These are phyloP conservation scores for Rhabditophanes sp. DNA, from an alignment of 2,888 invertebrate species.

Conservation along the genomic window DNA sequence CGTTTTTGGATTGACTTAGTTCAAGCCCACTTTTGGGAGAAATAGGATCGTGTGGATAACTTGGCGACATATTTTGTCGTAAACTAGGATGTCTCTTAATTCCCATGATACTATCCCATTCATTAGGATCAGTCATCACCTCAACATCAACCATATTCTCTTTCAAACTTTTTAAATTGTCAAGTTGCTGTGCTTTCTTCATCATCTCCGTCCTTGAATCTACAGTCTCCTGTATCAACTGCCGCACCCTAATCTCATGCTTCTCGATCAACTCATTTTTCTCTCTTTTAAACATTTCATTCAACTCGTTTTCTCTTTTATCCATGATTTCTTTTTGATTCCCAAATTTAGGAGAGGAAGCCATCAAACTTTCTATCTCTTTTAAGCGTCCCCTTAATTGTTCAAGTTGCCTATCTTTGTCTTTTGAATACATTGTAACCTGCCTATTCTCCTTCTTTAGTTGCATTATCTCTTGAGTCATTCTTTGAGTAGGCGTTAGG, in stretches of 20 bases:
- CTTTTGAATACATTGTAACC: conserved; percentile 9
- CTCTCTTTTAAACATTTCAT: conserved; percentile 15
- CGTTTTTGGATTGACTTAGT: no score
- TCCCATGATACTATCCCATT: no score
- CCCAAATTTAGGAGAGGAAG: conserved; percentile 9
- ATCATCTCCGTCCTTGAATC: conserved; percentile 18
- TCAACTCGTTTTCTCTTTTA: conserved; percentile 12
- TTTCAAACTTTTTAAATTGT: conserved; percentile 7
- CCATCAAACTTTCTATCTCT: conserved; percentile 24
- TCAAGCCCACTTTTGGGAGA: no score
- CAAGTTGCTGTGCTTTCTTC: conserved; percentile 14
- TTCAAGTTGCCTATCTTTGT: conserved; percentile 34
- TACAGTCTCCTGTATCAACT: conserved; percentile 35
- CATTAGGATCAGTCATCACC: conserved; percentile 7
- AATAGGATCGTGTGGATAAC: no score
- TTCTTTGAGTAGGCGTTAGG: conserved; percentile 40
- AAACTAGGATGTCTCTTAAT: no score
- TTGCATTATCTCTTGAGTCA: conserved; percentile 17
- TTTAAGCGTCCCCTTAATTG: conserved; percentile 36
- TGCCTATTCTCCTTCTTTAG: conserved; percentile 22
- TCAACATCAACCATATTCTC: conserved; percentile 8
- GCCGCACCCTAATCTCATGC: conserved; percentile 34
- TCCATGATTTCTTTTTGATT: conserved; percentile 10
- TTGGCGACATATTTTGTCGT: no score
- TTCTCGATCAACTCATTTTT: conserved; percentile 26